phyloP scores from a whole-genome alignment of 2,888 invertebrate genomes.

The Antheraea assamensis region DNA sequence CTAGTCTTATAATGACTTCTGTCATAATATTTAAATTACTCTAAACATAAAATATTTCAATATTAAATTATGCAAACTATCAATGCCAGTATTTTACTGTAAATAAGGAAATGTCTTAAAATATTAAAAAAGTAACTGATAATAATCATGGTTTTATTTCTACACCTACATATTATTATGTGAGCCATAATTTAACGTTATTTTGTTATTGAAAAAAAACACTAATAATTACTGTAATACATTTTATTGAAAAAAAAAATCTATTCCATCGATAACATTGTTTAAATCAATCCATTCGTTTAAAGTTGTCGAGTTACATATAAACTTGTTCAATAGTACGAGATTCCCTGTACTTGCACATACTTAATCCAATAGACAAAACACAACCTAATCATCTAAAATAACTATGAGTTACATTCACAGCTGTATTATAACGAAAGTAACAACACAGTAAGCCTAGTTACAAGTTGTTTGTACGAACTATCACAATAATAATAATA shows the following conservation, averaged over 20 bases:
- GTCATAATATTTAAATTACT: constrained; percentile 17
- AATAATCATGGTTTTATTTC: constrained; percentile 24
- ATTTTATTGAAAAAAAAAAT: constrained; percentile 78
- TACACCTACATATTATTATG: not conserved
- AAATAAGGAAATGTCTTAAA: constrained; percentile 76
- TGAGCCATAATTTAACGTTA: not conserved
- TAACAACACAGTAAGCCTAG: constrained; percentile 61
- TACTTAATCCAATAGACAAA: constrained; percentile 51
- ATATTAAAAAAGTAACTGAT: constrained; percentile 56
- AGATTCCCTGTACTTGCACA: constrained; percentile 74
- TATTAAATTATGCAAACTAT: constrained; percentile 57
- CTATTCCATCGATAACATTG: constrained; percentile 67
- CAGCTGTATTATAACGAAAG: constrained; percentile 30
- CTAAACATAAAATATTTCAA: constrained; percentile 25
- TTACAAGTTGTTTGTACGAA: constrained; percentile 74
- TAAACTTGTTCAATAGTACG: constrained; percentile 64
- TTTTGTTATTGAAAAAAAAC: not conserved
- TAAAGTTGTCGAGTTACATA: constrained; percentile 56
- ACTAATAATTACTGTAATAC: constrained; percentile 43
- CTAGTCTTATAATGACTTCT: constrained; percentile 13
- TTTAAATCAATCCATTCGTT: constrained; percentile 60
- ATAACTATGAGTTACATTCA: constrained; percentile 12
- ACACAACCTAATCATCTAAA: constrained; percentile 13
- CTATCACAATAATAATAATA: constrained; percentile 65
- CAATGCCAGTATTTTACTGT: constrained; percentile 81